Base-by-base conservation (phyloP, 2,797 vertebrate genomes). In the Sarcophilus harrisii region DNA sequence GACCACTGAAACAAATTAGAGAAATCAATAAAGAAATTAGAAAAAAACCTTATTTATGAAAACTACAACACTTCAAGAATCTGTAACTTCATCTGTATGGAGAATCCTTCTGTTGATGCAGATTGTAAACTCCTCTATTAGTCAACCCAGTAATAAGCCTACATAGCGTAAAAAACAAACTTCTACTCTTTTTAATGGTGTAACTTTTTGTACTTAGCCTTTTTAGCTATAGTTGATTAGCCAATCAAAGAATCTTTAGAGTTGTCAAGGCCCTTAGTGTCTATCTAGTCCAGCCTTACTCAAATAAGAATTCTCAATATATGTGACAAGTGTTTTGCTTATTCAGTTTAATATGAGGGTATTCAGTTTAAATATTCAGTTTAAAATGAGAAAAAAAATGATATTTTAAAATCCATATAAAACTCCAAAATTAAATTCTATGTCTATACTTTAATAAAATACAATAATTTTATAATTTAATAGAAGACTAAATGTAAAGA, bases 1-100 rank as follows among this genome's bases (percentile, higher is more conserved):
- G 55, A 92, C 55, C 66, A 93, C 81, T 81, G 94, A 96, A 96
- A 95, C 57, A 97, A 94, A 90, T 91, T 29, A 62, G 96, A 95
- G 62, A 8, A 3, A 92, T 54, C 12, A 91, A 21, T 95, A 93
- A 45, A 73, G 95, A 52, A 95, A 57, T 89, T 87, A 96, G 30
- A 90, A 32, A 92, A 62, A 81, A 21, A 38, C 8, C 4, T 38
- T 21, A 38, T 73, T 32, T 89, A 95, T 9, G 45, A 57, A 62
- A 32, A 92, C 0, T 92, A 5, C 55, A n/a, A 38, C 6, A 58
- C 0, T 89, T 73, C 32, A 73, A 73, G n/a, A 9, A 45, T 45
- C 66, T 81, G 0, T 45, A 81, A 38, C 45, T 81, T 81, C 32
- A 73, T 73, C 62, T n/a, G 16, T 38, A n/a, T 73, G 32, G 62